Conservation (phyloP, 1,140 invertebrate species). For the Venustaconcha ellipsiformis region DNA sequence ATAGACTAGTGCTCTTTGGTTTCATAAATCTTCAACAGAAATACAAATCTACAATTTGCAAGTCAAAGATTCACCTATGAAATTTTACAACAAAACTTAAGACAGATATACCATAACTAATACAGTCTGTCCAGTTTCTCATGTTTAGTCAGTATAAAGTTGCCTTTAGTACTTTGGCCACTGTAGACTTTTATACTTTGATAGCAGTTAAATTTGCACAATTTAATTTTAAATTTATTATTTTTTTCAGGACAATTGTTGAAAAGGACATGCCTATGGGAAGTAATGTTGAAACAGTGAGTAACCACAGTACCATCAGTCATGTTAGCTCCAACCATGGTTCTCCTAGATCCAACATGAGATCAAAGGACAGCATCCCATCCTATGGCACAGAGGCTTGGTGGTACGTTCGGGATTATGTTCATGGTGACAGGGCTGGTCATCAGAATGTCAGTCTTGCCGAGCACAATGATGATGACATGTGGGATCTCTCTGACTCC, state of each 20-base stretch:
- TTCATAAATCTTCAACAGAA: no score
- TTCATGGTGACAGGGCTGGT: conserved; percentile 43
- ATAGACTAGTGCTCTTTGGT: no score
- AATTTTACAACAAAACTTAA: no score
- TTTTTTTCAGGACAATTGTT: conserved; percentile 27
- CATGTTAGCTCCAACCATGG: conserved; percentile 25
- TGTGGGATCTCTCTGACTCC: conserved; percentile 66
- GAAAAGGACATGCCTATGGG: conserved; percentile 32
- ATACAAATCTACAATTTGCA: no score
- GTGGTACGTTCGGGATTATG: conserved; percentile 62
- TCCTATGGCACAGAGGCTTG: conserved; percentile 59
- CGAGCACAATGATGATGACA: conserved; percentile 51
- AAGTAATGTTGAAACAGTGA: conserved; percentile 25
- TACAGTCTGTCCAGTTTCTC: no score
- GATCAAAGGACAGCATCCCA: conserved; percentile 7
- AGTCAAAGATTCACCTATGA: no score
- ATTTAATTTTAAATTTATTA: background rate
- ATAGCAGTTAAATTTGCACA: no score
- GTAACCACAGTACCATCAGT: conserved; percentile 27
- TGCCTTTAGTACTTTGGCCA: no score
- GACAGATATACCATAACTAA: no score
- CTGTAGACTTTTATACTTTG: no score
- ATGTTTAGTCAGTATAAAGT: no score
- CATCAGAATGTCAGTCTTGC: conserved; percentile 53
- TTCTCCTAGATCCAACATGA: conserved; percentile 14